phyloP scores from a whole-genome alignment of 2,888 invertebrate species.

The Polylopha cassiicola region DNA sequence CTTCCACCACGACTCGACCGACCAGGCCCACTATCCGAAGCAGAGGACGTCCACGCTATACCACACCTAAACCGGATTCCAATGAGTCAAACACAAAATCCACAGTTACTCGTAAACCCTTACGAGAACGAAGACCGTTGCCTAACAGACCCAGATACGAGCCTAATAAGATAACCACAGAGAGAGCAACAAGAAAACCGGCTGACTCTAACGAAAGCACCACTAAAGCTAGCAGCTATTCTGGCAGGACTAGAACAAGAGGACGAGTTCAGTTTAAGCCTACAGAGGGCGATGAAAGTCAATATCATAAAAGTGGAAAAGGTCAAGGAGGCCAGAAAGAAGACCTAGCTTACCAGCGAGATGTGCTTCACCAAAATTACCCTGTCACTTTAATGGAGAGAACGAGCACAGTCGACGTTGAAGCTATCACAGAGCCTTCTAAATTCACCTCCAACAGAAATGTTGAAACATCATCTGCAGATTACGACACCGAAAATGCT shows the following conservation, averaged over 20 bases:
- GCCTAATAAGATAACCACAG: slow-evolving; percentile 61
- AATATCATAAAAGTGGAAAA: slow-evolving; percentile 47
- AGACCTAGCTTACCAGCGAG: slow-evolving; percentile 79
- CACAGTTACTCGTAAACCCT: slow-evolving; percentile 65
- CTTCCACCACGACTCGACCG: slow-evolving; percentile 57
- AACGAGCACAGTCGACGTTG: slow-evolving; percentile 65
- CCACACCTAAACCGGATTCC: slow-evolving; percentile 58
- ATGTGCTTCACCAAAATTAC: slow-evolving; percentile 80
- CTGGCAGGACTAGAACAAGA: slow-evolving; percentile 56
- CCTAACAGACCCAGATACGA: slow-evolving; percentile 55
- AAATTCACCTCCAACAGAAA: slow-evolving; percentile 41
- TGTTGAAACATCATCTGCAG: slow-evolving; percentile 39
- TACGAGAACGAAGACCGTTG: slow-evolving; percentile 72
- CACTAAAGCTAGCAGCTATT: slow-evolving; percentile 40
- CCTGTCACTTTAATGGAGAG: slow-evolving; percentile 76
- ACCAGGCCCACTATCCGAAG: slow-evolving; percentile 49
- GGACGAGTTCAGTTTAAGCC: slow-evolving; percentile 74
- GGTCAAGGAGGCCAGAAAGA: slow-evolving; percentile 45
- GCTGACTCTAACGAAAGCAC: slow-evolving; percentile 51
- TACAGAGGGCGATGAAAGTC: slow-evolving; percentile 55
- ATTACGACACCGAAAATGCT: slow-evolving; percentile 62
- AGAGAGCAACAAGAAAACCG: slow-evolving; percentile 47
- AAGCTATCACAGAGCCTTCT: slow-evolving; percentile 63
- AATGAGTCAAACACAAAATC: slow-evolving; percentile 58
- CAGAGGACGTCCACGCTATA: slow-evolving; percentile 63